A percentile compares a stretch with the other conserved stretches of the same genome.
Evolutionary conservation across 2,797 vertebrate genomes (phyloP).

Genomic region (Semaprochilodus insignis): DNA sequence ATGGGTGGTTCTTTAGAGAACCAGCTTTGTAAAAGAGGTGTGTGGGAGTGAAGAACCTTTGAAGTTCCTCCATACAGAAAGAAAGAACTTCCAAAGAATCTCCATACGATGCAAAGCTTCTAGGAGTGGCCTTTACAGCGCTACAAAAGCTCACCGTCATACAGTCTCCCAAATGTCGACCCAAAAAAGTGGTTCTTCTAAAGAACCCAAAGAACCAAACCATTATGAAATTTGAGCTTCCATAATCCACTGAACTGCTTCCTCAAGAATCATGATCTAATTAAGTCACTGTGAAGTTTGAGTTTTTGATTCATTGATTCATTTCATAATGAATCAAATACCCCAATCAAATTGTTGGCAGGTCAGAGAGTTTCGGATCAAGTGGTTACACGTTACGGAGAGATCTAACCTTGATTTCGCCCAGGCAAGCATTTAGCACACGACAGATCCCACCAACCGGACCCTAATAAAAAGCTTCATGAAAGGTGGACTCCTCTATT

Average conservation of each 20-base stretch:
- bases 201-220: not conserved
- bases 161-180: too few species aligned
- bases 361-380: not conserved
- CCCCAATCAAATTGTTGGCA: not conserved
- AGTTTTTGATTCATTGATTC: not conserved
- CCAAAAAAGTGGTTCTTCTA: too few species aligned
- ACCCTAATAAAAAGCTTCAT: not conserved
- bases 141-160: too few species aligned
- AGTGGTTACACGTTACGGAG: constrained; percentile 15
- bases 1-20: too few species aligned
- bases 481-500: constrained; percentile 4
- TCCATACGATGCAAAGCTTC: too few species aligned
- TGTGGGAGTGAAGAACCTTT: too few species aligned
- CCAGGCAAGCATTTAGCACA: too few species aligned
- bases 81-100: too few species aligned
- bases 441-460: not conserved
- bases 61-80: too few species aligned
- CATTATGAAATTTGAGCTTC: not conserved
- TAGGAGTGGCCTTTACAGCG: too few species aligned
- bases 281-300: not conserved
- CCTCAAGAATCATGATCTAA: not conserved
- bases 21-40: too few species aligned
- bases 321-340: not conserved
- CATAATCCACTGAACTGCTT: not conserved
- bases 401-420: constrained; percentile 19